Evolutionary conservation across 2,888 invertebrate species (phyloP), one percentile per base, ranked within the genome.

Genomic region (Diadegma fenestrale): DNA sequence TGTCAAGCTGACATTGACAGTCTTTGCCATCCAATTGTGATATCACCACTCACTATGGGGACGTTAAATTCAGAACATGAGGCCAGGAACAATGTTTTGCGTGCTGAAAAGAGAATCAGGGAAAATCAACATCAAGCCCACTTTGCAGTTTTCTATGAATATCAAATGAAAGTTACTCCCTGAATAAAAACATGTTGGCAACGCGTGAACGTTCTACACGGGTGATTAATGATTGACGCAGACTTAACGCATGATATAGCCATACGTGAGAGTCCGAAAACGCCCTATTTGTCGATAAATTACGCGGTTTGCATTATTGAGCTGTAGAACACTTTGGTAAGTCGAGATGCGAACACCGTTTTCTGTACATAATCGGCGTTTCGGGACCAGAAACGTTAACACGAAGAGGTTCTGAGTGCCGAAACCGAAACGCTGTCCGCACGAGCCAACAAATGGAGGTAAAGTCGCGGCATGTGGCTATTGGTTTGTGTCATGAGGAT

Each of bases 351-450:
- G 75, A 85, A 80, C 69, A 85, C 63, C 75, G 64, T 64, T 75
- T 79, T 85, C 68, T 33, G 68, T 81, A 79, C 79, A 85, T 81
- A 87, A 83, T 85, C 80, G 85, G 72, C 83, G 75, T 81, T 83
- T 43, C 43, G 68, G 58, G 58, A 63, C 76, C 68, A 71, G 66
- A 45, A 71, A 76, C 78, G 51, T 85, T 78, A 61, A 81, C 79
- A 77, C 77, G 80, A 51, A 43, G 69, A 61, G 61, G 66, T 33
- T 45, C 14, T 43, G 48, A 48, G 54, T 72, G 48, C 33, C 17
- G 51, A 41, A 73, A 54, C 51, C 19, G n/a, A 75, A 75, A 26
- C 19, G 41, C 12, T 41, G 63, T 68, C 54, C 54, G 64, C 75
- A 54, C 77, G 19, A 64, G 54, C 79, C 77, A 68, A 66, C 80